These are phyloP conservation scores for Molossus molossus DNA, from an alignment of 2,797 vertebrate genomes.

Conservation along the genomic window DNA sequence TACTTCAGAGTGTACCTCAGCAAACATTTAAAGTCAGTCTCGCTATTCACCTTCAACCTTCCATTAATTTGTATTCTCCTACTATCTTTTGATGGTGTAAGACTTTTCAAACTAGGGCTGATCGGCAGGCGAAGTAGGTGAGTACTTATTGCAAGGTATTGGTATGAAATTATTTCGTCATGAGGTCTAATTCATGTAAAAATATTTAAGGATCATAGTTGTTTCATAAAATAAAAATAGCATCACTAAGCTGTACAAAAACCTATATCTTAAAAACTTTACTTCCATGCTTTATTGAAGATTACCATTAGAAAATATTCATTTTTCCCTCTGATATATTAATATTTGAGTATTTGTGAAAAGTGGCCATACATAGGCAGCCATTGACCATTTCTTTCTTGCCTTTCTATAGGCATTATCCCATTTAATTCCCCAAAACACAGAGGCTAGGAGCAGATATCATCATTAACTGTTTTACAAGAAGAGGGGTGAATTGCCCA, in stretches of 20 bases:
- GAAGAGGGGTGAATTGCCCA: neutral
- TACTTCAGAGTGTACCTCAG: neutral
- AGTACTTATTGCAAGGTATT: neutral
- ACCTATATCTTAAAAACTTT: neutral
- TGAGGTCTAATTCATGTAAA: neutral
- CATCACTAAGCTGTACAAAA: neutral
- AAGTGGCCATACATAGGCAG: neutral
- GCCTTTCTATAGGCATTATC: neutral
- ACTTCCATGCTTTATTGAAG: neutral
- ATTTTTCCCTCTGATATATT: neutral
- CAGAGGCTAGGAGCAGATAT: neutral
- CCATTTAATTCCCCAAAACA: neutral
- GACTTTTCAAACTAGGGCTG: conserved; percentile 2
- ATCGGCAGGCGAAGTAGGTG: neutral
- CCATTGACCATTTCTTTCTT: neutral
- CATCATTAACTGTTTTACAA: neutral
- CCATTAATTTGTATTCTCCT: neutral
- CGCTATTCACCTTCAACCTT: neutral
- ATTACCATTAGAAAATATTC: neutral
- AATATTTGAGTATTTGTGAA: neutral
- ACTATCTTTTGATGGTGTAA: neutral
- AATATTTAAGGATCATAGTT: neutral
- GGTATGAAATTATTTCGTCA: neutral
- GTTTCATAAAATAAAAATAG: conserved; percentile 53
- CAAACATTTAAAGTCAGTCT: neutral